Evolutionary conservation across 2,113 vertebrate genomes (phyloP).

Genomic region (Oncorhynchus tshawytscha): DNA sequence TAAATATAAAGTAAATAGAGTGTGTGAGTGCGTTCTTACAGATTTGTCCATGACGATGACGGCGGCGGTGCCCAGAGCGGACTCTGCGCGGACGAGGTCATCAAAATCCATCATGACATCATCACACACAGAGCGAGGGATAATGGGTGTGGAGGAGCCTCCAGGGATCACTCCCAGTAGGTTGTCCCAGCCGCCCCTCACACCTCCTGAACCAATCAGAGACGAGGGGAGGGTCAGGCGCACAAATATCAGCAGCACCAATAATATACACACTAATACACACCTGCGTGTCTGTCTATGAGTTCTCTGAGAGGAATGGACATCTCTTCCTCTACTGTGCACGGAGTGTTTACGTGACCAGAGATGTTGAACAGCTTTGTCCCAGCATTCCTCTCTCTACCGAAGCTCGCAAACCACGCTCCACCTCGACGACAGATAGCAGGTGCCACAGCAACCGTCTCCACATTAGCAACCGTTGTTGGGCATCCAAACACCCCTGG

Average conservation of each 20-base stretch:
- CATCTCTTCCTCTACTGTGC: slow-evolving; percentile 98
- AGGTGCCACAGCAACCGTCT: slow-evolving; percentile 91
- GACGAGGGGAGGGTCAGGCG: background rate
- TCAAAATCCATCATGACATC: slow-evolving; percentile 96
- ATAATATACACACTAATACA: slow-evolving; percentile 56
- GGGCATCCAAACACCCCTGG: slow-evolving; percentile 94
- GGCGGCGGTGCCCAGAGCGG: slow-evolving; percentile 87
- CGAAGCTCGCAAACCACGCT: slow-evolving; percentile 87
- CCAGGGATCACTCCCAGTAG: slow-evolving; percentile 91
- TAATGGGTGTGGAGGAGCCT: slow-evolving; percentile 91
- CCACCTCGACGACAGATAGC: slow-evolving; percentile 95
- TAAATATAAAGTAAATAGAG: background rate
- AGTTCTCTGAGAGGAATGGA: slow-evolving; percentile 90
- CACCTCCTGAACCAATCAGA: slow-evolving; percentile 78
- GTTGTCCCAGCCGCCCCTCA: slow-evolving; percentile 94
- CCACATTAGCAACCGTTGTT: slow-evolving; percentile 94
- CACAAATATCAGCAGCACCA: background rate
- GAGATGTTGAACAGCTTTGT: slow-evolving; percentile 98
- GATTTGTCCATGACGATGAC: slow-evolving; percentile 96
- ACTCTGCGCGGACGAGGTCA: slow-evolving; percentile 87
- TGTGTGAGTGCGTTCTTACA: slow-evolving; percentile 64
- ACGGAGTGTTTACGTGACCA: slow-evolving; percentile 90
- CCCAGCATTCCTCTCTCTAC: slow-evolving; percentile 92
- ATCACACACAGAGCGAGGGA: slow-evolving; percentile 90
- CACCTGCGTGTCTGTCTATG: slow-evolving; percentile 92